These are phyloP conservation scores for Papilio aristodemus DNA, from an alignment of 1,140 invertebrate species.

Conservation along the genomic window DNA sequence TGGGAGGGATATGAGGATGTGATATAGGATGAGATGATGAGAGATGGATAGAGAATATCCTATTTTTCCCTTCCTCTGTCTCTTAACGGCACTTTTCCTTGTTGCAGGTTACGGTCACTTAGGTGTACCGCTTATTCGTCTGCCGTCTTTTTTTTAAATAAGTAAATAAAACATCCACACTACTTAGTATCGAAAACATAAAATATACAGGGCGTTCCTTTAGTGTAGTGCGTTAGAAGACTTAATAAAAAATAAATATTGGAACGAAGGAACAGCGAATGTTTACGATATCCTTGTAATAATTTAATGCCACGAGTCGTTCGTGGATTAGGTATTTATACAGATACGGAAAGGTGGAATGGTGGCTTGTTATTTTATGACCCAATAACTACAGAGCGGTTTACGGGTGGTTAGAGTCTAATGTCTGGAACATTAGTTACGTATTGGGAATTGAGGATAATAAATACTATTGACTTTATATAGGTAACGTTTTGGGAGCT, in stretches of 20 bases:
- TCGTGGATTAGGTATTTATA: conserved; percentile 69
- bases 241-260: conserved; percentile 73
- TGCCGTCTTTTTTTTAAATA: too few relatives aligned
- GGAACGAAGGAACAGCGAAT: conserved; percentile 54
- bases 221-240: conserved; percentile 42
- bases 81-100: too few relatives aligned
- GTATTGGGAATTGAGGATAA: conserved; percentile 25
- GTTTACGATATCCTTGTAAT: conserved; percentile 67
- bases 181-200: too few relatives aligned
- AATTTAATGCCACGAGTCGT: conserved; percentile 55
- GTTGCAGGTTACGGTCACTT: too few relatives aligned
- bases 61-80: too few relatives aligned
- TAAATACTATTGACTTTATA: conserved; percentile 12
- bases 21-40: too few relatives aligned
- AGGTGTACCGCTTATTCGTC: too few relatives aligned
- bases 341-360: conserved; percentile 45
- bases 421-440: conserved; percentile 18
- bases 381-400: conserved; percentile 19
- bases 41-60: too few relatives aligned
- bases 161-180: too few relatives aligned
- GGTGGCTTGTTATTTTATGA: conserved; percentile 25
- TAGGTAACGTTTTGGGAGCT: not conserved
- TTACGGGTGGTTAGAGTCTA: conserved; percentile 29
- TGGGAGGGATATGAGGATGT: too few relatives aligned
- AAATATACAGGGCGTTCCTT: conserved; percentile 39